These are phyloP conservation scores for Lordiphosa stackelbergi DNA, from an alignment of 1,140 invertebrate genomes.

Conservation along the genomic window DNA sequence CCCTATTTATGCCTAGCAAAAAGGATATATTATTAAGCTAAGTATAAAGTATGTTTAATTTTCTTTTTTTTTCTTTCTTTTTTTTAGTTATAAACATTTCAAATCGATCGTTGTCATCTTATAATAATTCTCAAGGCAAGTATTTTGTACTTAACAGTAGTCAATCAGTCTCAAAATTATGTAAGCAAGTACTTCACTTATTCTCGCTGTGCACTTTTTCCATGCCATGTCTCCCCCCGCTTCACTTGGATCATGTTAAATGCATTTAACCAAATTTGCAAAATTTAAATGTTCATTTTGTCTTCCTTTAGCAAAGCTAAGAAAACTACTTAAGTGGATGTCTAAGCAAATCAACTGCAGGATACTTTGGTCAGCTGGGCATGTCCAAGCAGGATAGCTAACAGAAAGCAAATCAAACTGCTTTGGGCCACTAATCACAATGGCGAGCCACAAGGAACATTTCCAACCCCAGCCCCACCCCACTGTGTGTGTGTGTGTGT, in stretches of 20 bases:
- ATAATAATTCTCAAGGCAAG: too few relatives aligned
- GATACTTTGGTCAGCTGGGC: slow-evolving; percentile 7
- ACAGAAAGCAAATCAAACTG: slow-evolving; percentile 39
- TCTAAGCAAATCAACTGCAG: slow-evolving; percentile 32
- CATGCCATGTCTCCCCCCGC: background rate
- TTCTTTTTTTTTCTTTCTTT: too few relatives aligned
- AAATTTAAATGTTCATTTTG: background rate
- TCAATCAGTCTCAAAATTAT: too few relatives aligned
- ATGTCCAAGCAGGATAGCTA: slow-evolving; percentile 1
- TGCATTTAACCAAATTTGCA: slow-evolving; percentile 8
- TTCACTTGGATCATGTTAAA: background rate
- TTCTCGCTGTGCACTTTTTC: too few relatives aligned
- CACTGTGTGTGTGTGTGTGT: slow-evolving; percentile 10
- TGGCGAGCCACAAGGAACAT: slow-evolving; percentile 50
- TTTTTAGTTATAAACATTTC: too few relatives aligned
- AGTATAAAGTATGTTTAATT: too few relatives aligned
- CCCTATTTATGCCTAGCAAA: too few relatives aligned
- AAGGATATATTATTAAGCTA: too few relatives aligned
- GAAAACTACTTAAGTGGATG: slow-evolving; percentile 34
- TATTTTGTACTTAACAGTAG: too few relatives aligned
- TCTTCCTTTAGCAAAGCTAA: slow-evolving; percentile 1
- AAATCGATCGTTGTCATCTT: too few relatives aligned
- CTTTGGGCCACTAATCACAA: slow-evolving; percentile 53
- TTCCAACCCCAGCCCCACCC: background rate
- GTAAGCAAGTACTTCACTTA: too few relatives aligned